A percentile compares a stretch with the other conserved stretches of the same genome.
Conservation (phyloP, 2,888 invertebrate genomes). For the Buathra laborator region DNA sequence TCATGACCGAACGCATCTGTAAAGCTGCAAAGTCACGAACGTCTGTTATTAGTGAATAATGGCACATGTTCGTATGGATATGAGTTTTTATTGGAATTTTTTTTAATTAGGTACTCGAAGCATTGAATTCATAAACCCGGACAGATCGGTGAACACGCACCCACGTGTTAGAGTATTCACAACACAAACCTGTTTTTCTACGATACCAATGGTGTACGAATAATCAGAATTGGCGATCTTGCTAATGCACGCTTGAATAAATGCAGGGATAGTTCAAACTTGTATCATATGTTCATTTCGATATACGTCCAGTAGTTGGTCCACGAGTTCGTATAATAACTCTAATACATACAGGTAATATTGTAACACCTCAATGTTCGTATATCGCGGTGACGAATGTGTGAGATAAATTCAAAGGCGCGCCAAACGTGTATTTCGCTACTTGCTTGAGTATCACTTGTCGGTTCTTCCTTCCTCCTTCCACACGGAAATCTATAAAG, state of each 20-base stretch:
- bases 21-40: constrained; percentile 7
- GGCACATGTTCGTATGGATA: background rate
- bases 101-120: background rate
- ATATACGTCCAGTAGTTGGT: background rate
- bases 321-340: background rate
- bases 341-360: background rate
- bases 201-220: constrained; percentile 30
- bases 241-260: constrained; percentile 61
- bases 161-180: constrained; percentile 17
- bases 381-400: background rate
- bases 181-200: constrained; percentile 59
- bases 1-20: background rate
- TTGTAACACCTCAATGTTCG: background rate
- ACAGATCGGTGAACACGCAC: constrained; percentile 30
- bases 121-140: constrained; percentile 33
- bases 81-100: background rate
- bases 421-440: constrained; percentile 14
- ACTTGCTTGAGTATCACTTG: constrained; percentile 36
- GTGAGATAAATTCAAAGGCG: constrained; percentile 43
- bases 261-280: constrained; percentile 13
- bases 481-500: constrained; percentile 64
- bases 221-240: constrained; percentile 53
- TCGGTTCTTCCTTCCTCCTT: constrained; percentile 65
- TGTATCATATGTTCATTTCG: background rate
- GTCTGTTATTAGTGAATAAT: background rate